Percentiles rank a stretch among this genome's conserved stretches.
phyloP scores from a whole-genome alignment of 2,113 vertebrate genomes.

The Coptodon rendalli region DNA sequence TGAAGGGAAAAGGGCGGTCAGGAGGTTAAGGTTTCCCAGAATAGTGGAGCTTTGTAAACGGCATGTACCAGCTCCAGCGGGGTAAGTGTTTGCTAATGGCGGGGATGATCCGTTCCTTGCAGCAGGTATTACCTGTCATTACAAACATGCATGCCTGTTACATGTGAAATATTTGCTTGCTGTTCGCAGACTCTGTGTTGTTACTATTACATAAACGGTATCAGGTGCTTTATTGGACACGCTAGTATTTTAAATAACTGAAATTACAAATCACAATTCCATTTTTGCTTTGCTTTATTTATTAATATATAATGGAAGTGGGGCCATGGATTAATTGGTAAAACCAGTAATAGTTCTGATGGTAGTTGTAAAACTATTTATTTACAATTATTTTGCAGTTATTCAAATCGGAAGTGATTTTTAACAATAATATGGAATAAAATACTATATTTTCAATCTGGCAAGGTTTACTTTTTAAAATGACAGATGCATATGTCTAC shows the following conservation, averaged over 20 bases:
- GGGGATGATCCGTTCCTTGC: background rate
- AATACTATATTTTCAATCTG: background rate
- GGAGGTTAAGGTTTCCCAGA: conserved; percentile 36
- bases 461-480: accelerated
- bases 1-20: background rate
- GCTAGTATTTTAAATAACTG: background rate
- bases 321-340: background rate
- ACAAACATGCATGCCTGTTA: background rate
- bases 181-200: background rate
- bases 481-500: background rate
- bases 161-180: background rate
- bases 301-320: background rate
- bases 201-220: background rate
- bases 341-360: background rate
- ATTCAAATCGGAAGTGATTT: background rate
- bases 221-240: background rate
- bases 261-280: background rate
- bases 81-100: conserved; percentile 6
- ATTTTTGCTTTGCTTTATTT: background rate
- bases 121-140: background rate
- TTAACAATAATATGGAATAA: background rate
- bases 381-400: background rate
- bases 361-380: background rate
- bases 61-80: background rate
- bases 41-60: conserved; percentile 44